A percentile compares a stretch with the other conserved stretches of the same genome.
Conservation (phyloP, 2,797 vertebrate species). For the Phrynocephalus guinanensis region DNA sequence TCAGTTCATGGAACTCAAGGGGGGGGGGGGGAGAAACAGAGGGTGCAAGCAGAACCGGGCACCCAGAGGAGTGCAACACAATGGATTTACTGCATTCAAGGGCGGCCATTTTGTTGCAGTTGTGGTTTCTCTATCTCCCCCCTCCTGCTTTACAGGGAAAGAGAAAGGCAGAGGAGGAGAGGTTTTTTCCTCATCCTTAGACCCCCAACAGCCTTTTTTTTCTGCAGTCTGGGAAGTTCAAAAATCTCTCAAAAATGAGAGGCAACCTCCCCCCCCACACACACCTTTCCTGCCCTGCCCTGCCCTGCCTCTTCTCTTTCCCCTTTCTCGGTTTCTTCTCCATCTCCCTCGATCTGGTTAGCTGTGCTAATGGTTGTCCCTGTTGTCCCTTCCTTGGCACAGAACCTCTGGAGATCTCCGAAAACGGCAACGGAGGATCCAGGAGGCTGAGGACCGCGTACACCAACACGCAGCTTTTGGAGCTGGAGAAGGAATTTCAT, state of each 20-base stretch:
- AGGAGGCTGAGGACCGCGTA: conserved; percentile 94
- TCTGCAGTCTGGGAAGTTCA: conserved; percentile 69
- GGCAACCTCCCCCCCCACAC: background rate
- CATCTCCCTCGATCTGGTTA: background rate
- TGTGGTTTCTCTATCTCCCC: conserved; percentile 55
- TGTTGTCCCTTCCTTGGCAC: conserved; percentile 68
- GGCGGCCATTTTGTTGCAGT: conserved; percentile 92
- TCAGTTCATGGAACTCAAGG: conserved; percentile 61
- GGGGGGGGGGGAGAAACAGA: conserved; percentile 20
- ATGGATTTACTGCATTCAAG: conserved; percentile 79
- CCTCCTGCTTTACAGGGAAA: conserved; percentile 41
- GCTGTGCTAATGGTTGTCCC: background rate
- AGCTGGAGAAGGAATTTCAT: conserved; percentile 98
- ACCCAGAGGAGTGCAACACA: conserved; percentile 75
- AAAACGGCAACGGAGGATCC: conserved; percentile 86
- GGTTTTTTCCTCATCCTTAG: conserved; percentile 33
- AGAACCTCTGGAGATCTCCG: conserved; percentile 92
- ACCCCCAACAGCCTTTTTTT: conserved; percentile 32
- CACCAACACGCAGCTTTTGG: conserved; percentile 96
- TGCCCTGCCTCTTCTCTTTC: too few species aligned
- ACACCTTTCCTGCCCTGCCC: background rate
- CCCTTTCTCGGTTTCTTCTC: background rate
- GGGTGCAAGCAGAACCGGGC: conserved; percentile 61
- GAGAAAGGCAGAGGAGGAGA: background rate
- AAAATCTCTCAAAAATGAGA: background rate